phyloP scores from a whole-genome alignment of 1,140 invertebrate species.

The Bicyclus anynana region DNA sequence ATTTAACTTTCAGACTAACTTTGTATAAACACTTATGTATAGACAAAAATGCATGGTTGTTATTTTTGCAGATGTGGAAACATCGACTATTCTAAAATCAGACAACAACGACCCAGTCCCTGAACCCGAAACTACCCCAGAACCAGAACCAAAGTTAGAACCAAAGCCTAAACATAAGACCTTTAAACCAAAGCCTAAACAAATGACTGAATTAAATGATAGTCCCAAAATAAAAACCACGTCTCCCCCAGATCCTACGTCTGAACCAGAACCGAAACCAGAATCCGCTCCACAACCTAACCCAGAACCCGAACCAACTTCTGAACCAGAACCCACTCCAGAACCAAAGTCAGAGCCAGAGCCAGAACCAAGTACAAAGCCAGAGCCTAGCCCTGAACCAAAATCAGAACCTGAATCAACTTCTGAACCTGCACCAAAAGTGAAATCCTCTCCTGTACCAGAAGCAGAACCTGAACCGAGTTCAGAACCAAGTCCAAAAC shows the following conservation, averaged over 20 bases:
- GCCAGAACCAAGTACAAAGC: slow-evolving; percentile 41
- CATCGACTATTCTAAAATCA: slow-evolving; percentile 56
- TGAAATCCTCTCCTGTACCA: slow-evolving; percentile 15
- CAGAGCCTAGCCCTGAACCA: slow-evolving; percentile 13
- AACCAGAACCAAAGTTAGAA: slow-evolving; percentile 35
- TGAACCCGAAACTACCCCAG: slow-evolving; percentile 10
- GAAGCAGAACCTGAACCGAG: slow-evolving; percentile 15
- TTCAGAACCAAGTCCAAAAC: slow-evolving; percentile 30
- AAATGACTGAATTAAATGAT: slow-evolving; percentile 28
- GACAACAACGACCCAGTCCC: slow-evolving; percentile 60
- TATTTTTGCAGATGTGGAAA: slow-evolving; percentile 71
- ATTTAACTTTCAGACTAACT: slow-evolving; percentile 29
- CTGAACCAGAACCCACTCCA: slow-evolving; percentile 59
- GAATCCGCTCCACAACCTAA: slow-evolving; percentile 32
- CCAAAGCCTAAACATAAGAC: slow-evolving; percentile 71
- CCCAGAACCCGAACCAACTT: slow-evolving; percentile 54
- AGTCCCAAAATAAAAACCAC: slow-evolving; percentile 50
- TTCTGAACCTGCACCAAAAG: slow-evolving; percentile 52
- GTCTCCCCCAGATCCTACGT: slow-evolving; percentile 54
- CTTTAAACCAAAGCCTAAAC: slow-evolving; percentile 65
- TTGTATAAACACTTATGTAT: slow-evolving; percentile 26
- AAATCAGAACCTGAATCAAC: slow-evolving; percentile 31
- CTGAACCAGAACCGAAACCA: slow-evolving; percentile 63
- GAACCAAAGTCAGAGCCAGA: slow-evolving; percentile 68
- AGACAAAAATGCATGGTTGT: slow-evolving; percentile 53